These are phyloP conservation scores for Xenopus borealis DNA, from an alignment of 2,113 vertebrate species.

Conservation along the genomic window DNA sequence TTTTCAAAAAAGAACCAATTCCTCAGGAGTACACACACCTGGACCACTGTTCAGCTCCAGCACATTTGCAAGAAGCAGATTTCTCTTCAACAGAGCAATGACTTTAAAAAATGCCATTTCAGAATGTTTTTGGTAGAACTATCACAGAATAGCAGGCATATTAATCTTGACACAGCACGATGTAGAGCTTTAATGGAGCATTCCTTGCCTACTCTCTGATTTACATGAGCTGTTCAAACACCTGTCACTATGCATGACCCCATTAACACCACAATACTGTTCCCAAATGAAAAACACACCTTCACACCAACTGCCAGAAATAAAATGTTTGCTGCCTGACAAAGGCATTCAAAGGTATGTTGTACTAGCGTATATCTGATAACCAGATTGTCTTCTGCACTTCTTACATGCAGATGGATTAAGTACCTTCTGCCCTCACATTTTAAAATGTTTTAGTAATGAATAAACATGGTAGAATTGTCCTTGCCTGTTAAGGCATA, in stretches of 20 bases:
- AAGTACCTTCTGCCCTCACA: background rate
- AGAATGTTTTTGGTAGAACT: conserved; percentile 4
- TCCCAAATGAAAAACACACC: conserved; percentile 36
- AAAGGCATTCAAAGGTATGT: conserved; percentile 32
- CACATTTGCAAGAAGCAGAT: background rate
- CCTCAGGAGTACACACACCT: background rate
- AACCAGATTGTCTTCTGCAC: conserved; percentile 8
- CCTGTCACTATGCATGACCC: conserved; percentile 43
- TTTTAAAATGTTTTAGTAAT: conserved; percentile 23
- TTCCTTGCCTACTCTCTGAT: conserved; percentile 38
- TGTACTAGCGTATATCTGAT: conserved; percentile 39
- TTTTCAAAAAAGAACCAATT: background rate
- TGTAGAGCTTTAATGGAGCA: conserved; percentile 39
- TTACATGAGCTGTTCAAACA: conserved; percentile 43
- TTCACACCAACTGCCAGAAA: conserved; percentile 28
- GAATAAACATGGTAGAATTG: background rate
- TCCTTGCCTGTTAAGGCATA: too few relatives aligned
- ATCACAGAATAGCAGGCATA: conserved; percentile 26
- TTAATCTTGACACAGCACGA: conserved; percentile 37
- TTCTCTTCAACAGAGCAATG: background rate
- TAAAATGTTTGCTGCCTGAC: conserved; percentile 29
- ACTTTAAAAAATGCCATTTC: conserved; percentile 19
- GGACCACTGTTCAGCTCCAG: background rate
- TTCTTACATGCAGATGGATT: conserved; percentile 19
- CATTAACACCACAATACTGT: conserved; percentile 39